A percentile compares a stretch with the other conserved stretches of the same genome.
These are phyloP conservation scores for Agonopterix alstromeriana DNA, from an alignment of 2,888 invertebrate genomes.

Conservation along the genomic window DNA sequence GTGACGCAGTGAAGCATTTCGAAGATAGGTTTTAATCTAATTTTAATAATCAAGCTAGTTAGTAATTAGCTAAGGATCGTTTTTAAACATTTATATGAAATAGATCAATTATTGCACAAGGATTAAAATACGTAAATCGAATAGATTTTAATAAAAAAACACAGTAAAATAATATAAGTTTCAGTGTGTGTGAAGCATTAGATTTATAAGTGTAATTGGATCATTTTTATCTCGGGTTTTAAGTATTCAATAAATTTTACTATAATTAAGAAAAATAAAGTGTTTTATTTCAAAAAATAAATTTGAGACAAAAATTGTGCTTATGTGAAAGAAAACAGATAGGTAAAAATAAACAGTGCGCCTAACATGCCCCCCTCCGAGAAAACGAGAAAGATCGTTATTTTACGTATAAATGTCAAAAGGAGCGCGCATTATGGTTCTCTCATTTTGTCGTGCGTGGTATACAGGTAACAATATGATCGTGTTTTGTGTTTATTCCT, in stretches of 20 bases:
- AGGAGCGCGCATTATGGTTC: no score
- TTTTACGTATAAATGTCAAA: no score
- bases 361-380: no score
- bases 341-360: neutral
- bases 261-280: constrained; percentile 1
- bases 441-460: no score
- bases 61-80: constrained; percentile 6
- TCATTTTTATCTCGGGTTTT: constrained; percentile 38
- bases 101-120: constrained; percentile 15
- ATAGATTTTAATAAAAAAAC: constrained; percentile 8
- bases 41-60: constrained; percentile 1
- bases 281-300: constrained; percentile 20
- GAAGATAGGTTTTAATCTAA: constrained; percentile 1
- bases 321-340: neutral
- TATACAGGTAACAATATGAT: neutral
- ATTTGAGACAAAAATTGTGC: constrained; percentile 2
- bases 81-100: constrained; percentile 8
- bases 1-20: neutral
- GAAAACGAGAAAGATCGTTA: no score
- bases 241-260: constrained; percentile 28
- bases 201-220: constrained; percentile 21
- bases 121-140: constrained; percentile 16
- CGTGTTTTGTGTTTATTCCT: constrained; percentile 32
- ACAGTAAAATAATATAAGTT: constrained; percentile 5
- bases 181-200: constrained; percentile 4